phyloP scores from a whole-genome alignment of 2,797 vertebrate species.

The Myripristis murdjan region DNA sequence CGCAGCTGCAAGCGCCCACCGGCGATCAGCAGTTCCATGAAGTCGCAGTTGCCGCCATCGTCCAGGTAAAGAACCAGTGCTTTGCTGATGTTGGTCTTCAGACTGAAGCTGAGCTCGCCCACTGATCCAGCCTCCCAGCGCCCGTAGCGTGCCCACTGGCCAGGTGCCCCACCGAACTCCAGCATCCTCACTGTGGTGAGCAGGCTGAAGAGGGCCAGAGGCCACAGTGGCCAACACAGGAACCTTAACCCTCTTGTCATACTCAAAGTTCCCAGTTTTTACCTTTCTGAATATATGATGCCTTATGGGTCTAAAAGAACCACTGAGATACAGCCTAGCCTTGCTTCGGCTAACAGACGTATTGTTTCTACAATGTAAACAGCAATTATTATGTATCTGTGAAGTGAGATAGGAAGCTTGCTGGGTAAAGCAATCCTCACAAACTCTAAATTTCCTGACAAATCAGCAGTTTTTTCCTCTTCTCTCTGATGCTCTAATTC shows the following conservation, averaged over 20 bases:
- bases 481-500: conserved; percentile 62
- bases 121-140: conserved; percentile 91
- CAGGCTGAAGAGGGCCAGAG: conserved; percentile 78
- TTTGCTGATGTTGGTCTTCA: conserved; percentile 92
- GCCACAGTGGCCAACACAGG: conserved; percentile 75
- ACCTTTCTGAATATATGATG: conserved; percentile 26
- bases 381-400: conserved; percentile 33
- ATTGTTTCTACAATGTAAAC: conserved; percentile 32
- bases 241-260: conserved; percentile 78
- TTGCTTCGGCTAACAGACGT: conserved; percentile 8
- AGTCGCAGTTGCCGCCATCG: conserved; percentile 96
- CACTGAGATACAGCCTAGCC: conserved; percentile 15
- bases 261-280: conserved; percentile 41
- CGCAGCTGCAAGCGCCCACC: conserved; percentile 91
- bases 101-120: conserved; percentile 93
- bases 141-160: conserved; percentile 95
- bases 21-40: conserved; percentile 92
- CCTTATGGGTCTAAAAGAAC: conserved; percentile 12
- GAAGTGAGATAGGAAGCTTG: conserved; percentile 30
- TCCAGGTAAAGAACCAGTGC: conserved; percentile 94
- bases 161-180: conserved; percentile 92
- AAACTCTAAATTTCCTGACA: conserved; percentile 47
- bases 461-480: conserved; percentile 64
- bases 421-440: conserved; percentile 44
- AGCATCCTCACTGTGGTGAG: conserved; percentile 76